Base-by-base conservation (phyloP, 2,888 invertebrate genomes). In the Limnephilus lunatus region DNA sequence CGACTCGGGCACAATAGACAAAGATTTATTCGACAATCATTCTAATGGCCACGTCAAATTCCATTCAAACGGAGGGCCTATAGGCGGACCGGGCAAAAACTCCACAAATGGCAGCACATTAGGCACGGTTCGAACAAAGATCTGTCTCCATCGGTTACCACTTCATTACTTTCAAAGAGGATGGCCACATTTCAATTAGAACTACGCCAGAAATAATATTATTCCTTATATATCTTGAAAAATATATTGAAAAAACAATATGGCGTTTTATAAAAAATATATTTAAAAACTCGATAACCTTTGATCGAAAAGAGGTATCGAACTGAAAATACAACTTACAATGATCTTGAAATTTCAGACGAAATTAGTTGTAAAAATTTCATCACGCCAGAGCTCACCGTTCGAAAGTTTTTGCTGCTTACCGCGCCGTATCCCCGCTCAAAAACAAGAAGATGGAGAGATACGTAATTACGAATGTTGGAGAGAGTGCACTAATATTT, bases 1-100 rank as follows among this genome's bases (percentile, higher is more conserved):
- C 44, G 85, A 85, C 44, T 85, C 32, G n/a, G 35, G 35, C 85
- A 85, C 85, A 85, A 85, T 32, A 39, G 85, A n/a, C 85, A 85
- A 90, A 85, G 90, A 90, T 90, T 90, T 83, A 90, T 85, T 48
- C 85, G 35, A 90, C 85, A 90, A 90, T 90, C 82, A 90, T 85
- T 53, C 81, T 90, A 90, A 90, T 90, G 90, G 90, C 14, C 31
- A 14, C 85, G n/a, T 85, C 85, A 85, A 85, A 85, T 25, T 85
- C 39, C 44, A 85, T 85, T 85, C 44, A 85, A 85, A 39, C 35
- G 31, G 85, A 32, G 85, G 19, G 39, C 11, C 39, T n/a, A n/a
- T 39, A 15, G 32, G 82, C 30, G 4, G 82, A 14, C 31, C 4
- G 30, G 82, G 82, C 30, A 82, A 82, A 82, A 82, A 82, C 31